A percentile compares a stretch with the other conserved stretches of the same genome.
These are phyloP conservation scores for Pipistrellus pipistrellus DNA, from an alignment of 2,797 vertebrate genomes.

Conservation along the genomic window DNA sequence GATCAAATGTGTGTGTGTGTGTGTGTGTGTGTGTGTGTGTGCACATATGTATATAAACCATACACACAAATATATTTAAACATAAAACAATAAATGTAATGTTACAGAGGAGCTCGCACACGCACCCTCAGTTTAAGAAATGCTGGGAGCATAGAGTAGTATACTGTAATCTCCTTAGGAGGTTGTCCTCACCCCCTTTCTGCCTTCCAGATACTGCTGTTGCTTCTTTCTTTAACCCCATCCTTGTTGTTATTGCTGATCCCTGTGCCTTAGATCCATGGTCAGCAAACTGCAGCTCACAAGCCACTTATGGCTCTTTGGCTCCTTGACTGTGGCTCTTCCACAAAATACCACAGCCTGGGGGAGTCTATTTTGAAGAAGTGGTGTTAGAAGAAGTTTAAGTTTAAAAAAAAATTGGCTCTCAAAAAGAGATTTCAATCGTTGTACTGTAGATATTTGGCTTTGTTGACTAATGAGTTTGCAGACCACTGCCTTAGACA, in stretches of 20 bases:
- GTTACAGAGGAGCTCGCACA: not conserved
- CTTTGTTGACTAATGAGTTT: no score
- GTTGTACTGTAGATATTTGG: no score
- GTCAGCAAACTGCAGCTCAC: no score
- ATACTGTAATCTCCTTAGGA: not conserved
- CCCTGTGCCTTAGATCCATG: not conserved
- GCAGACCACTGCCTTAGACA: not conserved
- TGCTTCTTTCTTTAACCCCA: not conserved
- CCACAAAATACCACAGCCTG: no score
- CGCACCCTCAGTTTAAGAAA: not conserved
- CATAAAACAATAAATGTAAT: constrained; percentile 10
- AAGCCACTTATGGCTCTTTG: no score
- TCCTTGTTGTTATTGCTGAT: not conserved
- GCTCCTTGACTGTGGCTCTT: no score
- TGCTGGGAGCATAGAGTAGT: not conserved
- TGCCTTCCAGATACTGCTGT: not conserved
- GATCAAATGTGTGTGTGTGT: not conserved
- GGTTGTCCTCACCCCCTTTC: not conserved
- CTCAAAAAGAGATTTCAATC: no score
- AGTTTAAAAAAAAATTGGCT: no score
- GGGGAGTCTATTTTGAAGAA: no score
- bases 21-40: not conserved
- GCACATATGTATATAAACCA: not conserved
- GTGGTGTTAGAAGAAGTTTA: no score
- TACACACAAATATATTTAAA: not conserved